Evolutionary conservation across 1,140 invertebrate species (phyloP), one percentile per base, ranked within the genome.

Genomic region (Trichomalopsis sarcophagae): DNA sequence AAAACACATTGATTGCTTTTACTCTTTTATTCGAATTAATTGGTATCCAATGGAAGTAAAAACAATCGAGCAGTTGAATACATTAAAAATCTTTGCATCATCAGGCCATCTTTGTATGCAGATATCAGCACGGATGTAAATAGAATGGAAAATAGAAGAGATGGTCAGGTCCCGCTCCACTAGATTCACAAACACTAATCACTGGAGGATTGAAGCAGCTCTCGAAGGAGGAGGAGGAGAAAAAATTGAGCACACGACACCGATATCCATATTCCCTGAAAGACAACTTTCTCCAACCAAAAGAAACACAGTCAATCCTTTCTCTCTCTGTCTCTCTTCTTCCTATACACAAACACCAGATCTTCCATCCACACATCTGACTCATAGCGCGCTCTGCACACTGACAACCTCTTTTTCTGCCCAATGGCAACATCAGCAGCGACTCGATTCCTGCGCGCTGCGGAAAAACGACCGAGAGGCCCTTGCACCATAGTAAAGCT

Each of bases 171-270:
- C 33, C 17, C 3, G 36, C 68, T 47, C 30, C 44, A 73, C 30
- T 21, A 50, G 9, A 3, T 21, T n/a, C n/a, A 27, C 74, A 66
- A 77, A 62, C n/a, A 76, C 82, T 71, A 83, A 83, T 83, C 74
- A 69, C 2, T 30, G 27, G 47, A 71, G 27, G 27, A 83, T 83
- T 33, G 23, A 82, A 82, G 69, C 36, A 30, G 23, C 44, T 66
- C 23, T 78, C 9, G 21, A 40, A 23, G 23, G 33, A 55, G 40
- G 40, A 80, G 10, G 40, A 44, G 40, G 40, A 80, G 76, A 76
- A 78, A 78, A 84, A 85, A 85, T 76, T 85, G 84, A 85, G 78
- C 78, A 76, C 78, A 69, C 21, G 79, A 76, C 78, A 85, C 78
- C 71, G 36, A 85, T 85, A 85, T 75, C 47, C 78, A 50, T 68